Conservation (phyloP, 1,140 invertebrate species). For the Bombus soroeensis region DNA sequence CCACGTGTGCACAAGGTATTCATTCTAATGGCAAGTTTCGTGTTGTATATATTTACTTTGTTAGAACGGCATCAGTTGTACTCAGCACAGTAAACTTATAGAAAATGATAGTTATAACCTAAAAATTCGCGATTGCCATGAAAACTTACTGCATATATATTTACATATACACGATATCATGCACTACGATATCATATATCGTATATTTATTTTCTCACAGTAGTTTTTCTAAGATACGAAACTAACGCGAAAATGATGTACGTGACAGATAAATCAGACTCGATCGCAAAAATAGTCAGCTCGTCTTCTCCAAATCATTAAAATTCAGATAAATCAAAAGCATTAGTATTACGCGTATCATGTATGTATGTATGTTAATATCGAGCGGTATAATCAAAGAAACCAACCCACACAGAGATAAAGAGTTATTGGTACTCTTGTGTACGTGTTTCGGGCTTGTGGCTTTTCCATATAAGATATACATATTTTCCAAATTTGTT, state of each 20-base stretch:
- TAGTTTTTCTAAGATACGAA: not conserved
- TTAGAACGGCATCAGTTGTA: not conserved
- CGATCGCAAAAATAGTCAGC: constrained; percentile 12
- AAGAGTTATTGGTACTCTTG: not conserved
- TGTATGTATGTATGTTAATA: constrained; percentile 36
- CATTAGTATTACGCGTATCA: constrained; percentile 3
- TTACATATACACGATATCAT: not conserved
- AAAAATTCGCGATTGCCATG: not conserved
- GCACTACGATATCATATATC: not conserved
- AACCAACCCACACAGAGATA: constrained; percentile 3
- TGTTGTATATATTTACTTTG: not conserved
- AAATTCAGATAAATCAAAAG: constrained; percentile 49
- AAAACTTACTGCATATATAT: not conserved
- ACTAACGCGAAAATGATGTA: not conserved
- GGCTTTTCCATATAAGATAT: not conserved
- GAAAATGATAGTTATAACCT: constrained; percentile 6
- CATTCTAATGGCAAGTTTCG: not conserved
- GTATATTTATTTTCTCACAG: not conserved
- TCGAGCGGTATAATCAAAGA: constrained; percentile 17
- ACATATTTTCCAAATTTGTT: not conserved
- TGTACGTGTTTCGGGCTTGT: not conserved
- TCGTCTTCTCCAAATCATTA: constrained; percentile 30
- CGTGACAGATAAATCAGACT: not conserved
- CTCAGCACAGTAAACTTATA: not conserved
- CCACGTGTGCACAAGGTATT: not conserved